Percentiles rank a stretch among this genome's conserved stretches.
These are phyloP conservation scores for Phania funesta DNA, from an alignment of 2,888 invertebrate species.

Conservation along the genomic window DNA sequence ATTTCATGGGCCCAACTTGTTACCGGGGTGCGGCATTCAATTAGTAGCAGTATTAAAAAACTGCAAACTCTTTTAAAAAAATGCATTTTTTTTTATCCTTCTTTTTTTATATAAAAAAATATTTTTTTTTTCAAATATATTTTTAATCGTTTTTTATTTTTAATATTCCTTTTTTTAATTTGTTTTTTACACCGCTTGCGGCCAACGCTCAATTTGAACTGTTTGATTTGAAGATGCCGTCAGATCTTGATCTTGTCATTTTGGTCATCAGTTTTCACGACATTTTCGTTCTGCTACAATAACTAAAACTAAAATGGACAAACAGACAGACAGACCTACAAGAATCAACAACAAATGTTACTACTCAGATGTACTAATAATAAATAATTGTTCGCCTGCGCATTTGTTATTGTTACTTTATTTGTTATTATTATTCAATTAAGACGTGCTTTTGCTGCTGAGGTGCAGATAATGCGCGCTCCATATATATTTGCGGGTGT, in stretches of 20 bases:
- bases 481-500: constrained; percentile 6
- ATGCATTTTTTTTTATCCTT: background rate
- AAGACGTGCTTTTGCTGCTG: constrained; percentile 75
- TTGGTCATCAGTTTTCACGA: constrained; percentile 63
- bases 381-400: constrained; percentile 69
- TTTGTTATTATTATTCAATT: constrained; percentile 67
- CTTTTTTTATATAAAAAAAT: background rate
- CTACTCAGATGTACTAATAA: constrained; percentile 66
- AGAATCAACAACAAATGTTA: constrained; percentile 21
- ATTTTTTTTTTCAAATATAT: background rate
- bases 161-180: background rate
- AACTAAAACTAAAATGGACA: constrained; percentile 25
- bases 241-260: constrained; percentile 70
- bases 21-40: background rate
- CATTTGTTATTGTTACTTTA: constrained; percentile 72
- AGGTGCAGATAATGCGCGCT: constrained; percentile 73
- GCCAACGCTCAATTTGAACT: constrained; percentile 63
- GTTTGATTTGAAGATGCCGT: constrained; percentile 60
- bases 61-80: background rate
- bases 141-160: background rate
- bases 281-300: constrained; percentile 54
- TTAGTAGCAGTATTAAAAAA: background rate
- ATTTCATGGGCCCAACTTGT: background rate
- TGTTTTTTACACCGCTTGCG: constrained; percentile 43
- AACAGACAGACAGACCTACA: background rate